phyloP scores from a whole-genome alignment of 92 coral and sea anemone species.

The Paragorgia papillata region DNA sequence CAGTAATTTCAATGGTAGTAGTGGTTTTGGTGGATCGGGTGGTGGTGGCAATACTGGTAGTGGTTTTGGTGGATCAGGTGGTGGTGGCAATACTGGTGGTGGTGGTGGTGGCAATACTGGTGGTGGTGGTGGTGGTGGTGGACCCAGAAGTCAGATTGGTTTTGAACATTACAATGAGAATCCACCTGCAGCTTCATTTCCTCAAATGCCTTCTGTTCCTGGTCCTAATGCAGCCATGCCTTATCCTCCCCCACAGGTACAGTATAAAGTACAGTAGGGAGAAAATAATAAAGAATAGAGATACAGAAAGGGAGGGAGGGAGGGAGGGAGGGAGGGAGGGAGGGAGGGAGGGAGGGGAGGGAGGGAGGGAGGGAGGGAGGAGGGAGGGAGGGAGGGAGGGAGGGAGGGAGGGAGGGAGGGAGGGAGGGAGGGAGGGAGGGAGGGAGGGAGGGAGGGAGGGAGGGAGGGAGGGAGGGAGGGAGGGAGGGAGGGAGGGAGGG shows the following conservation, averaged over 20 bases:
- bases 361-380: too few species aligned
- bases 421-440: too few species aligned
- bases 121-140: slow-evolving; percentile 60
- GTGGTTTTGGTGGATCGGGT: slow-evolving; percentile 28
- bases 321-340: too few species aligned
- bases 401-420: too few species aligned
- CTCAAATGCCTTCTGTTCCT: slow-evolving; percentile 77
- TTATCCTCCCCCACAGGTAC: slow-evolving; percentile 72
- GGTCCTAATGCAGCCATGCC: slow-evolving; percentile 71
- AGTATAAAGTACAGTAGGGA: slow-evolving; percentile 15
- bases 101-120: slow-evolving; percentile 47
- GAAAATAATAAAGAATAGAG: too few species aligned
- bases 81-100: slow-evolving; percentile 43
- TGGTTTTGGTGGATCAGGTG: slow-evolving; percentile 41
- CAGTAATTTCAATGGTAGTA: slow-evolving; percentile 28
- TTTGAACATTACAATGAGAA: slow-evolving; percentile 56
- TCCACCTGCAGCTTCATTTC: slow-evolving; percentile 48
- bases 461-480: too few species aligned
- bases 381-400: too few species aligned
- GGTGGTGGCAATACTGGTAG: slow-evolving; percentile 61
- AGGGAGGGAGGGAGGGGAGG: too few species aligned
- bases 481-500: too few species aligned
- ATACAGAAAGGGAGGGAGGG: too few species aligned
- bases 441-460: too few species aligned
- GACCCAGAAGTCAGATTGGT: slow-evolving; percentile 65